Base-by-base conservation (phyloP, 2,113 vertebrate species). In the Tachysurus fulvidraco region DNA sequence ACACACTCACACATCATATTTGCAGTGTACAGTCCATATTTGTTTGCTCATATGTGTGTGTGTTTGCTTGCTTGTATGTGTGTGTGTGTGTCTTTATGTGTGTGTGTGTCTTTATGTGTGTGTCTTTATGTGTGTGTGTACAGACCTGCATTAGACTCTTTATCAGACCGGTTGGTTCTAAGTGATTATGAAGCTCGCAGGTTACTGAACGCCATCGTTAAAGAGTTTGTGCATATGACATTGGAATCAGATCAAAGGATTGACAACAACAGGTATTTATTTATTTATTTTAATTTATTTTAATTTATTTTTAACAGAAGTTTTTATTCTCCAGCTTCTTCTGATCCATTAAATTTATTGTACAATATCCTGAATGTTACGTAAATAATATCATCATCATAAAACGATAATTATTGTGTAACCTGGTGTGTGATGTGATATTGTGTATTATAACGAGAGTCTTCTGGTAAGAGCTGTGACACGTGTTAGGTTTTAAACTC, bases 191-290 rank as follows among this genome's bases (percentile, higher is more conserved):
- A 99, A 91, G 96, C 96, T 1, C 95, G 95, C 84, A 90, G 97
- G 92, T 95, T 99, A 92, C 94, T 99, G 93, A 97, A 96, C 57
- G 96, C 96, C 0, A 94, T 99, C 36, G 93, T 98, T 85, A 97
- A 96, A 93, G 96, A 97, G 90, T 97, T 97, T 83, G 89, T 97
- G 89, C 96, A 97, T 94, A 96, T 96, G 95, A 97, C 96, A 19
- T 94, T 95, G 71, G 97, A 98, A 60, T 91, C 96, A 95, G 96
- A 97, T 62, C 95, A 95, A 92, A 94, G 93, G 12, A 93, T 91
- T 0, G 96, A 97, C 21, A 96, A 93, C 77, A 97, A 96, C 92
- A 97, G 97, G 98, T 99, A 96, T 44, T 81, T 84, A 21, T 41
- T 74, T 52, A 73, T 55, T 74, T 52, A 46, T 25, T n/a, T n/a